A percentile compares a stretch with the other conserved stretches of the same genome.
These are phyloP conservation scores for Peromyscus melanophrys DNA, from an alignment of 2,797 vertebrate species.

Conservation along the genomic window DNA sequence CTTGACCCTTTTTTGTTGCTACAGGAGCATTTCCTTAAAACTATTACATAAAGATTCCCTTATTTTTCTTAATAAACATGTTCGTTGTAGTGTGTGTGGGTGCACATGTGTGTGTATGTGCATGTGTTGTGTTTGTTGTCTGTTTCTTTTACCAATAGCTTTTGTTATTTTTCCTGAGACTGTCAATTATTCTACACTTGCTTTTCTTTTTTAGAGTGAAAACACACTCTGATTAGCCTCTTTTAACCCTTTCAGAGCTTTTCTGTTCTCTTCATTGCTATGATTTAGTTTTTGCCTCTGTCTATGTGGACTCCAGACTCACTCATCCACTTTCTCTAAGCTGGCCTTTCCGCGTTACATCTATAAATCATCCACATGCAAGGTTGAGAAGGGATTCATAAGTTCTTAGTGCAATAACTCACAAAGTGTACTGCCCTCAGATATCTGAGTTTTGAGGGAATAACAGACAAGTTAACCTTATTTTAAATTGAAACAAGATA, in stretches of 20 bases:
- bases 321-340: constrained; percentile 70
- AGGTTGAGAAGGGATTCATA: constrained; percentile 85
- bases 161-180: constrained; percentile 68
- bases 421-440: constrained; percentile 74
- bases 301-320: constrained; percentile 75
- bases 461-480: constrained; percentile 81
- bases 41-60: background rate
- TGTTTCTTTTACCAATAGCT: background rate
- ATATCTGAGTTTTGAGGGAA: constrained; percentile 81
- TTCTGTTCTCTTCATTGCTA: constrained; percentile 76
- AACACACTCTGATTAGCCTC: constrained; percentile 87
- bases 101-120: background rate
- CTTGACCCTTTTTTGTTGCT: constrained; percentile 52
- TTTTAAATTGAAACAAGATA: constrained; percentile 81
- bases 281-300: constrained; percentile 82
- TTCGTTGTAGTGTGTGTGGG: background rate
- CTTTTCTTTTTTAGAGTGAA: constrained; percentile 54
- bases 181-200: constrained; percentile 62
- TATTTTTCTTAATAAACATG: constrained; percentile 33
- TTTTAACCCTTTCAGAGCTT: constrained; percentile 84
- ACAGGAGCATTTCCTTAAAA: constrained; percentile 55
- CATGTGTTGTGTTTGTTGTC: background rate
- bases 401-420: constrained; percentile 83
- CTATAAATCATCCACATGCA: constrained; percentile 83
- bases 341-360: constrained; percentile 80